phyloP scores from a whole-genome alignment of 2,888 invertebrate genomes.

The Pseudococcus viburni region DNA sequence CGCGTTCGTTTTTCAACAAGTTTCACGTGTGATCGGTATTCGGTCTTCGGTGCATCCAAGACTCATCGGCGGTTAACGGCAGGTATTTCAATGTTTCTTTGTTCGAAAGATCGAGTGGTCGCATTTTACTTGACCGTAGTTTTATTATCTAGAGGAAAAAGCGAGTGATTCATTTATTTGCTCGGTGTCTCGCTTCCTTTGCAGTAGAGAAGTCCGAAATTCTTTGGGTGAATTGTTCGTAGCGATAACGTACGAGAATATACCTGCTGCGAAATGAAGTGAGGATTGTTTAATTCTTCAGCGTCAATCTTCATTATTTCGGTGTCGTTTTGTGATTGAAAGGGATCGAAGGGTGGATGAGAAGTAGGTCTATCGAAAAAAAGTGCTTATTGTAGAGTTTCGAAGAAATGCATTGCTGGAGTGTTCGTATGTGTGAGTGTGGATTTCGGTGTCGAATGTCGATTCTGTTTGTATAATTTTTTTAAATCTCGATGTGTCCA shows the following conservation, averaged over 20 bases:
- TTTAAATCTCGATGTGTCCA: no score
- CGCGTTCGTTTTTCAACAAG: conserved; percentile 5
- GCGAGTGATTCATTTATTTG: background rate
- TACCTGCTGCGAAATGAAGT: background rate
- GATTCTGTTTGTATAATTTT: no score
- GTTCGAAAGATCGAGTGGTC: conserved; percentile 10
- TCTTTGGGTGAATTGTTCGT: background rate
- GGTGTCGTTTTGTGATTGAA: background rate
- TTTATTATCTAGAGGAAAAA: background rate
- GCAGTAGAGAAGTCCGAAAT: background rate
- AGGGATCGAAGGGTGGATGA: background rate
- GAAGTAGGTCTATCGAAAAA: background rate
- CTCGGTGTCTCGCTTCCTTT: background rate
- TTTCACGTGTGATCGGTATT: conserved; percentile 30
- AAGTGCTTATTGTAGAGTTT: background rate
- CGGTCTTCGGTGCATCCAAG: background rate
- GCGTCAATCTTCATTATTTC: background rate
- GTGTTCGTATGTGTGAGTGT: no score
- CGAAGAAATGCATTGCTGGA: background rate
- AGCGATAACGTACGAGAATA: background rate
- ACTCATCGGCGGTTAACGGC: background rate
- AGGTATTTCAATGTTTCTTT: conserved; percentile 5
- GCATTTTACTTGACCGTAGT: background rate
- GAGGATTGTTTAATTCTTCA: background rate
- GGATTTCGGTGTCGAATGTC: no score